Percentiles rank a stretch among this genome's conserved stretches.
Evolutionary conservation across 2,113 vertebrate genomes (phyloP).

Genomic region (Cyprinodon variegatus): DNA sequence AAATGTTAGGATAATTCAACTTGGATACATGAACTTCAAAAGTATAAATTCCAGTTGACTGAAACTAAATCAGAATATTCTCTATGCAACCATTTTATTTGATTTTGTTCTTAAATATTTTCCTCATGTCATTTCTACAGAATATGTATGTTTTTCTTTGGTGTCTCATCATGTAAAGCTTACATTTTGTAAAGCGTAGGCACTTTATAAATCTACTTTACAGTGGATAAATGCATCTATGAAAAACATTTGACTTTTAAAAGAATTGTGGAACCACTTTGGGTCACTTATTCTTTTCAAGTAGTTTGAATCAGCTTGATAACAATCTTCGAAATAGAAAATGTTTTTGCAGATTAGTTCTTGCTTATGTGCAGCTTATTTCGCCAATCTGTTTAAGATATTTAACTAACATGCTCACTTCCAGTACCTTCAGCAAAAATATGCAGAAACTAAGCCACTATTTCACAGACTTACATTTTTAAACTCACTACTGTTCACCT

Average conservation of each 20-base stretch:
- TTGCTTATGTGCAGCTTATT: not conserved
- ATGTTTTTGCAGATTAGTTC: not conserved
- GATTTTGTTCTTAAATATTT: no score
- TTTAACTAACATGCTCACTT: slow-evolving; percentile 16
- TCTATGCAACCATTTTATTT: no score
- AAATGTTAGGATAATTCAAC: not conserved
- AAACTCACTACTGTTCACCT: slow-evolving; percentile 22
- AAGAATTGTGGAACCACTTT: not conserved
- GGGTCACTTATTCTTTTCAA: not conserved
- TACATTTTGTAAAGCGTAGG: not conserved
- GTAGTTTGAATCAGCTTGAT: not conserved
- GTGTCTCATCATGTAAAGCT: not conserved
- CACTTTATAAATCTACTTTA: not conserved
- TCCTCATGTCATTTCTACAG: not conserved
- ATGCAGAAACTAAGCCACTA: slow-evolving; percentile 1
- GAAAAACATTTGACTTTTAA: not conserved
- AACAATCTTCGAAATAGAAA: not conserved
- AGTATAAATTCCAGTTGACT: not conserved
- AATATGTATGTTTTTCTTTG: not conserved
- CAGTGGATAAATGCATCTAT: not conserved
- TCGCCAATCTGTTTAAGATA: not conserved
- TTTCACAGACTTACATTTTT: slow-evolving; percentile 2
- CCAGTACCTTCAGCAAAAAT: not conserved
- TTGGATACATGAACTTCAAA: not conserved
- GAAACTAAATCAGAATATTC: not conserved